Percentiles rank a stretch among this genome's conserved stretches.
Evolutionary conservation across 2,888 invertebrate genomes (phyloP).

Genomic region (Eilema depressum): DNA sequence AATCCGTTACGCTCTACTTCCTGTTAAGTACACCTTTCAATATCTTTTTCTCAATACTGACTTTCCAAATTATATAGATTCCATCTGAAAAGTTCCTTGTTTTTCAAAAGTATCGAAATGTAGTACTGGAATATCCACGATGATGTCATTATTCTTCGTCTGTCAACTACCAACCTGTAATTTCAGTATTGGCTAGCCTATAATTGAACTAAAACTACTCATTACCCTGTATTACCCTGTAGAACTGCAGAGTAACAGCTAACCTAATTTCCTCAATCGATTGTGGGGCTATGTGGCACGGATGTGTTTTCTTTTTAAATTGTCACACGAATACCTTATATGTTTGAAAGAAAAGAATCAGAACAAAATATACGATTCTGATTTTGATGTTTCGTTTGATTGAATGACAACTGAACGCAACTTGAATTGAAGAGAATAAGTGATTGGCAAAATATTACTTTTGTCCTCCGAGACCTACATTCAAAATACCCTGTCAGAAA

Average conservation of each 20-base stretch:
- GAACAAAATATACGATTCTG: not conserved
- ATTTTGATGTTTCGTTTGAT: not conserved
- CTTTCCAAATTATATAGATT: not conserved
- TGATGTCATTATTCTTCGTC: not conserved
- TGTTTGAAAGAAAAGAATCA: not conserved
- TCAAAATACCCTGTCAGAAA: not conserved
- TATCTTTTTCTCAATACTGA: not conserved
- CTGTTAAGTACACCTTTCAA: not conserved
- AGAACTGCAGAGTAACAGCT: slow-evolving; percentile 43
- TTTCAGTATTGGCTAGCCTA: slow-evolving; percentile 10
- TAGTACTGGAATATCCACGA: not conserved
- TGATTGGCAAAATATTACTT: not conserved
- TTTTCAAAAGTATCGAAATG: not conserved
- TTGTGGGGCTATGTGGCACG: slow-evolving; percentile 60
- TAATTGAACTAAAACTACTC: slow-evolving; percentile 29
- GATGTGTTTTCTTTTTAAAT: slow-evolving; percentile 57
- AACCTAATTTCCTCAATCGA: slow-evolving; percentile 68
- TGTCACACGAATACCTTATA: slow-evolving; percentile 26
- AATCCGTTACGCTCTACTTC: slow-evolving; percentile 1
- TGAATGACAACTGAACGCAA: not conserved
- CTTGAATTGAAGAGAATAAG: not conserved
- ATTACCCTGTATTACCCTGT: slow-evolving; percentile 28
- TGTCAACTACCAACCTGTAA: not conserved
- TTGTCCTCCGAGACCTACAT: not conserved
- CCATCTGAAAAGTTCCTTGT: not conserved